A percentile compares a stretch with the other conserved stretches of the same genome.
Evolutionary conservation across 2,113 vertebrate species (phyloP).

Genomic region (Dromaius novaehollandiae): DNA sequence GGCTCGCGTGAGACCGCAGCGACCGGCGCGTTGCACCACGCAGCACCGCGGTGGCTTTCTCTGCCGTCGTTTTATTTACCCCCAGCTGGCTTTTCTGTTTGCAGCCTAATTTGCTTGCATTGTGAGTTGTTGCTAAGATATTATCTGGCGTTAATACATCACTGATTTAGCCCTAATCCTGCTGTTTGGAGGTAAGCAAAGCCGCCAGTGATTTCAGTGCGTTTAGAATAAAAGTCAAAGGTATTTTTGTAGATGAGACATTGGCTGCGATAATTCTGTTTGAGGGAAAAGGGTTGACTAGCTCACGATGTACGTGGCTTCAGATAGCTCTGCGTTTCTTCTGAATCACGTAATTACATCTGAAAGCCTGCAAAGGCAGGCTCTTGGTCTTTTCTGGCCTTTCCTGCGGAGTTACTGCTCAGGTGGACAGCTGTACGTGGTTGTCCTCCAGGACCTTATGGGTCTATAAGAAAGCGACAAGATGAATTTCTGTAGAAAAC

Average conservation of each 20-base stretch:
- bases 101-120: not conserved
- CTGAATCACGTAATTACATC: not conserved
- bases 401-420: not conserved
- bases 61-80: not conserved
- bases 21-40: not conserved
- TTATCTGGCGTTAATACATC: not conserved
- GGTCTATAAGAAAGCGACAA: not conserved
- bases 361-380: not conserved
- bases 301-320: not conserved
- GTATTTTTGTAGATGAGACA: not conserved
- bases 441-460: not conserved
- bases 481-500: not conserved
- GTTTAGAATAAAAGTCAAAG: not conserved
- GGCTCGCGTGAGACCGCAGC: not conserved
- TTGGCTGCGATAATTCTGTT: not conserved
- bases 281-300: not conserved
- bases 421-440: fast-evolving
- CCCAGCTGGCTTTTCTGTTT: not conserved
- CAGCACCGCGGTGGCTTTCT: not conserved
- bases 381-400: not conserved
- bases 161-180: not conserved
- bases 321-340: not conserved
- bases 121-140: not conserved
- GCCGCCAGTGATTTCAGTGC: not conserved
- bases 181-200: not conserved